A percentile compares a stretch with the other conserved stretches of the same genome.
Evolutionary conservation across 2,888 invertebrate genomes (phyloP).

Genomic region (Chaitophorus viminalis): DNA sequence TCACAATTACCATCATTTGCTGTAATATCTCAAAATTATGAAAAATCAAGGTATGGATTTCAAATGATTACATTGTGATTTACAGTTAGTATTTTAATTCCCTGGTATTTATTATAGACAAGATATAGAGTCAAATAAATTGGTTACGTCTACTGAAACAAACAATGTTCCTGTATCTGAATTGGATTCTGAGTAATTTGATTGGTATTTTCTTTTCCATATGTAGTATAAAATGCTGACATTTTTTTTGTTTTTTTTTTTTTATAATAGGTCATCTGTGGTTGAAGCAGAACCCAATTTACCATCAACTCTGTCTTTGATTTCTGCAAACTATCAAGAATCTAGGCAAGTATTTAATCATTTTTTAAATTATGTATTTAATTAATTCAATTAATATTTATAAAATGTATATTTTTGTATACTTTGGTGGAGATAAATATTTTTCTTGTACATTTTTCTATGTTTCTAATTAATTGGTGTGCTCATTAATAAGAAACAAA

Average conservation of each 20-base stretch:
- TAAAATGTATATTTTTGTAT: no score
- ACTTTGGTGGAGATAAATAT: no score
- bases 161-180: neutral
- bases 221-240: neutral
- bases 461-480: no score
- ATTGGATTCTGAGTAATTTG: neutral
- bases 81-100: neutral
- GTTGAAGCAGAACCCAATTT: neutral
- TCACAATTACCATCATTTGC: neutral
- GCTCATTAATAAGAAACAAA: no score
- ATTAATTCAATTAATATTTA: no score
- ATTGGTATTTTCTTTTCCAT: neutral
- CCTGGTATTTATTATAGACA: neutral
- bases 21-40: conserved; percentile 21
- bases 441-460: no score
- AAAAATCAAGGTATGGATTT: conserved; percentile 18
- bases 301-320: conserved; percentile 4
- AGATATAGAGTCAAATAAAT: neutral
- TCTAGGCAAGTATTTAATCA: neutral
- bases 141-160: neutral
- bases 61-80: neutral
- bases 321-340: conserved; percentile 33
- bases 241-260: neutral
- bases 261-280: neutral
- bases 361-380: no score